Evolutionary conservation across 2,113 vertebrate species (phyloP).

Genomic region (Circaetus gallicus): DNA sequence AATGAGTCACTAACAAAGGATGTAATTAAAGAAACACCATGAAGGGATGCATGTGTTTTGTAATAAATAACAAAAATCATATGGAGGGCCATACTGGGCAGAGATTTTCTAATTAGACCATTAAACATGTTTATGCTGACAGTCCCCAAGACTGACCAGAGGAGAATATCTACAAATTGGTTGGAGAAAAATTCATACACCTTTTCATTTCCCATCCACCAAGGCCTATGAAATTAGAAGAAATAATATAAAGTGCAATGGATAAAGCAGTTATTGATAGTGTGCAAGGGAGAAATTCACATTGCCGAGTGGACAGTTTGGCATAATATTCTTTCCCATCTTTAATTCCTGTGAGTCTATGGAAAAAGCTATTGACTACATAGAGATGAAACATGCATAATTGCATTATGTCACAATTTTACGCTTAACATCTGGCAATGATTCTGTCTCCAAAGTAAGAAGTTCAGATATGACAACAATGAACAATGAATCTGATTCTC

Average conservation of each 20-base stretch:
- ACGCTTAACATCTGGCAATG: neutral
- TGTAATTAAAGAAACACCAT: neutral
- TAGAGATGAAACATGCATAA: conserved; percentile 10
- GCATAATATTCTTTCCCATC: neutral
- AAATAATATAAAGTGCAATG: neutral
- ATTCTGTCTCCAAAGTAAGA: neutral
- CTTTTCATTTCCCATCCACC: neutral
- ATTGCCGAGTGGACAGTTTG: neutral
- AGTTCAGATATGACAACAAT: conserved; percentile 23
- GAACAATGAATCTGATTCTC: conserved; percentile 34
- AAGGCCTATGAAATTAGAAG: neutral
- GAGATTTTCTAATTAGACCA: neutral
- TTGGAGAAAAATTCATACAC: neutral
- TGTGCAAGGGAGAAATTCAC: neutral
- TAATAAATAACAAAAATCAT: neutral
- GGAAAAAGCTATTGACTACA: neutral
- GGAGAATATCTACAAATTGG: neutral
- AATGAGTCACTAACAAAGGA: neutral
- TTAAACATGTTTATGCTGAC: neutral
- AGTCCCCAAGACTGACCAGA: neutral
- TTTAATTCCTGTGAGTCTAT: neutral
- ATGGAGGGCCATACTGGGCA: neutral
- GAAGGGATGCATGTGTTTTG: neutral
- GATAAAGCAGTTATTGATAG: neutral
- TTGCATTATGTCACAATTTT: conserved; percentile 30